These are phyloP conservation scores for Drosophila kepulauana DNA, from an alignment of 1,140 invertebrate genomes.

Conservation along the genomic window DNA sequence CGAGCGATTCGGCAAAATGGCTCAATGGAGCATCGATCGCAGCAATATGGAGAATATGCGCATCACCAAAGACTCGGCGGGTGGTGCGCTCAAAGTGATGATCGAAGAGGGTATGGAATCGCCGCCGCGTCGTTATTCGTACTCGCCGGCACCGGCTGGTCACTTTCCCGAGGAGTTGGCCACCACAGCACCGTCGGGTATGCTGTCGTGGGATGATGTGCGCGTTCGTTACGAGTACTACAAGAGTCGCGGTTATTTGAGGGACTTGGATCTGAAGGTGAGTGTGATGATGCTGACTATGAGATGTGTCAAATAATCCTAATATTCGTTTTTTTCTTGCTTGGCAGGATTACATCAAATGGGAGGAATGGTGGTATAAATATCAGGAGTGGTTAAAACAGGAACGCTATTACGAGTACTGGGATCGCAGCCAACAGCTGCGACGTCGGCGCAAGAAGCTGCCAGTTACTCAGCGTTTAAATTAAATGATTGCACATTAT, in stretches of 20 bases:
- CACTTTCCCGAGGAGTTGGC: constrained; percentile 91
- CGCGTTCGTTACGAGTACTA: constrained; percentile 92
- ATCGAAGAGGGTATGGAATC: constrained; percentile 87
- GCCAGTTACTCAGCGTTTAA: constrained; percentile 85
- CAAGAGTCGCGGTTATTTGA: constrained; percentile 93
- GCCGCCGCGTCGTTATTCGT: constrained; percentile 85
- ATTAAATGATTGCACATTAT: constrained; percentile 57
- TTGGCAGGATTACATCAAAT: constrained; percentile 92
- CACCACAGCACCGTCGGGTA: constrained; percentile 89
- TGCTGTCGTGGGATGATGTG: constrained; percentile 94
- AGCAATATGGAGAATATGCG: constrained; percentile 92
- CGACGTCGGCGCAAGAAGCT: constrained; percentile 85
- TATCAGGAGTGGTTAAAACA: constrained; percentile 96
- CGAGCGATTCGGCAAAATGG: constrained; percentile 95
- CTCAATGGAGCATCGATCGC: constrained; percentile 93
- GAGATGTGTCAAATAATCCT: not conserved
- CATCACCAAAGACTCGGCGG: constrained; percentile 90
- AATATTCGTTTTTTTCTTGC: not conserved
- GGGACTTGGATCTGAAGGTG: constrained; percentile 86
- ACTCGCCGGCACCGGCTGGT: constrained; percentile 90
- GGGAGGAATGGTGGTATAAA: constrained; percentile 97
- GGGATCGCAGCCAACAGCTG: constrained; percentile 87
- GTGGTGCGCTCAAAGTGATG: constrained; percentile 90
- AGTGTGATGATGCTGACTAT: not conserved
- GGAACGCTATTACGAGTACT: constrained; percentile 92